Percentiles rank a stretch among this genome's conserved stretches.
Evolutionary conservation across 2,797 vertebrate genomes (phyloP).

Genomic region (Ctenochaetus hawaiiensis): DNA sequence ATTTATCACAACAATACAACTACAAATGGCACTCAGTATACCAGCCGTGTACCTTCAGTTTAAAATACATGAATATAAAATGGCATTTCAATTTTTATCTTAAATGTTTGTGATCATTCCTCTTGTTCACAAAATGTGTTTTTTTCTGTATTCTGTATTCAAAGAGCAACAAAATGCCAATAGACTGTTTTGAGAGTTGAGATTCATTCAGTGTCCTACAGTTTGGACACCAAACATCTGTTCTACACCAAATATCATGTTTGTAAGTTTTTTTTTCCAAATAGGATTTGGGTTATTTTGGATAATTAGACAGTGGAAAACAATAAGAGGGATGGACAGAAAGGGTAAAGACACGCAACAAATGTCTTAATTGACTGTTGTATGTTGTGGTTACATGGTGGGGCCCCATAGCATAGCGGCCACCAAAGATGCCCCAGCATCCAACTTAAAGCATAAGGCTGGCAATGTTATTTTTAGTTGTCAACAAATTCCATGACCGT

Average conservation of each 20-base stretch:
- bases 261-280: not conserved
- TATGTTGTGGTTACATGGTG: not conserved
- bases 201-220: not conserved
- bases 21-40: not conserved
- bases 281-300: not conserved
- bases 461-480: not conserved
- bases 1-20: slow-evolving; percentile 66
- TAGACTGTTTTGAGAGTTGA: not conserved
- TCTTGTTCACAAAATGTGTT: not conserved
- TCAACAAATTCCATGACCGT: not conserved
- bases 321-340: not conserved
- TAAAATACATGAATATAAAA: slow-evolving; percentile 3
- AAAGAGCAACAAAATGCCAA: slow-evolving; percentile 7
- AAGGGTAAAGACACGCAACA: not conserved
- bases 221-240: not conserved
- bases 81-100: not conserved
- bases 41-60: slow-evolving; percentile 11
- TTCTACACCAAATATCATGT: not conserved
- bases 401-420: too few relatives aligned
- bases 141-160: not conserved
- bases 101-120: not conserved
- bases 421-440: not conserved
- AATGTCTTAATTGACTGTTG: not conserved
- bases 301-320: not conserved
- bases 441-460: not conserved